phyloP scores from a whole-genome alignment of 2,797 vertebrate species.

The Paguma larvata region DNA sequence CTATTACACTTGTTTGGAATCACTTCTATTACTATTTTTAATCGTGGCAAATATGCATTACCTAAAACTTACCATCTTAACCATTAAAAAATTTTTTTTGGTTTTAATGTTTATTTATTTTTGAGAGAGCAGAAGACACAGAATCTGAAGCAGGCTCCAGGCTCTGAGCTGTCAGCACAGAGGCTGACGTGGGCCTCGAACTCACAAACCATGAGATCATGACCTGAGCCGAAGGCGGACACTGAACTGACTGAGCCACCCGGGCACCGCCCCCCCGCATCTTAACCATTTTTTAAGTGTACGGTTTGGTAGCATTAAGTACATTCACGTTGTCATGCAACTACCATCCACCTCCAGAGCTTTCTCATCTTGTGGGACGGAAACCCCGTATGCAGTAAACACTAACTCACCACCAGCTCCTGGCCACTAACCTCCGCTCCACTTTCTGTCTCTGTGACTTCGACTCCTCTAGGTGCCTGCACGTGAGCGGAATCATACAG shows the following conservation, averaged over 20 bases:
- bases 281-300: not conserved
- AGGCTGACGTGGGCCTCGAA: too few relatives aligned
- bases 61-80: not conserved
- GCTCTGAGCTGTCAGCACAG: too few relatives aligned
- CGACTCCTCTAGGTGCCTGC: not conserved
- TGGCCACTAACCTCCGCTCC: not conserved
- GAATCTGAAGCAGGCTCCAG: too few relatives aligned
- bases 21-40: not conserved
- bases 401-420: not conserved
- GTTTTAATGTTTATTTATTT: too few relatives aligned
- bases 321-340: not conserved
- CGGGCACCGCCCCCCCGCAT: too few relatives aligned
- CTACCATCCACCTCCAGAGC: not conserved
- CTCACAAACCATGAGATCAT: too few relatives aligned
- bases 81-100: too few relatives aligned
- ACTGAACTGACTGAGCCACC: too few relatives aligned
- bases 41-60: not conserved
- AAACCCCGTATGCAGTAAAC: not conserved
- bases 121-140: too few relatives aligned
- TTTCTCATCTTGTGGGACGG: not conserved
- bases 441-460: not conserved
- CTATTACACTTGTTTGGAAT: not conserved
- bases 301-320: not conserved
- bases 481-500: not conserved
- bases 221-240: too few relatives aligned